Conservation (phyloP, 1,140 invertebrate genomes). For the Cherax quadricarinatus region DNA sequence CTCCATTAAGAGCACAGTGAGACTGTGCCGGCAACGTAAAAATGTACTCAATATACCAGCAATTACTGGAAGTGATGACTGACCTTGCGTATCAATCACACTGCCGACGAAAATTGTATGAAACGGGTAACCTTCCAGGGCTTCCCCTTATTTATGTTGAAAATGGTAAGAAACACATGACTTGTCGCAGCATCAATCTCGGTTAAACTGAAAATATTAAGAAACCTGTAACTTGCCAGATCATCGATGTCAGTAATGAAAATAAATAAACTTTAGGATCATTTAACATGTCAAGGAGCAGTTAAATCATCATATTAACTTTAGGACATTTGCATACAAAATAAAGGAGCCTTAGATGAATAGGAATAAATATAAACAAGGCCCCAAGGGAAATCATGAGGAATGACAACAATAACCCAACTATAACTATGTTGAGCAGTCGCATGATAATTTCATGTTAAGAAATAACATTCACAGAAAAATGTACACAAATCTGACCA, state of each 20-base stretch:
- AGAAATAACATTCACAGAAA: background rate
- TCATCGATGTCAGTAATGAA: background rate
- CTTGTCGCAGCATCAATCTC: background rate
- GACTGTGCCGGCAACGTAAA: too few species aligned
- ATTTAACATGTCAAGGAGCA: background rate
- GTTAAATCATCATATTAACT: background rate
- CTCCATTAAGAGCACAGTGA: background rate
- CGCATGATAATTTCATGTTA: slow-evolving; percentile 2
- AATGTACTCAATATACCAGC: background rate
- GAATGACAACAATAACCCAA: slow-evolving; percentile 7
- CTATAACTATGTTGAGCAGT: slow-evolving; percentile 15
- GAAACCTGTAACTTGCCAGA: slow-evolving; percentile 6
- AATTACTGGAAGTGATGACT: background rate
- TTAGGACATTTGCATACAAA: background rate
- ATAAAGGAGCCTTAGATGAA: background rate
- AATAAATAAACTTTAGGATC: too few species aligned
- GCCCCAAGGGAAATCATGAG: background rate
- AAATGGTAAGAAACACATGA: background rate
- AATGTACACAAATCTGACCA: background rate
- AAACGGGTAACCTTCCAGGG: background rate
- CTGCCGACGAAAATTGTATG: background rate
- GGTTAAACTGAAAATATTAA: background rate
- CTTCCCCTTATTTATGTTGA: background rate
- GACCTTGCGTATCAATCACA: background rate
- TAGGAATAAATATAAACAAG: background rate